Conservation (phyloP, 2,113 vertebrate genomes). For the Lates calcarifer region DNA sequence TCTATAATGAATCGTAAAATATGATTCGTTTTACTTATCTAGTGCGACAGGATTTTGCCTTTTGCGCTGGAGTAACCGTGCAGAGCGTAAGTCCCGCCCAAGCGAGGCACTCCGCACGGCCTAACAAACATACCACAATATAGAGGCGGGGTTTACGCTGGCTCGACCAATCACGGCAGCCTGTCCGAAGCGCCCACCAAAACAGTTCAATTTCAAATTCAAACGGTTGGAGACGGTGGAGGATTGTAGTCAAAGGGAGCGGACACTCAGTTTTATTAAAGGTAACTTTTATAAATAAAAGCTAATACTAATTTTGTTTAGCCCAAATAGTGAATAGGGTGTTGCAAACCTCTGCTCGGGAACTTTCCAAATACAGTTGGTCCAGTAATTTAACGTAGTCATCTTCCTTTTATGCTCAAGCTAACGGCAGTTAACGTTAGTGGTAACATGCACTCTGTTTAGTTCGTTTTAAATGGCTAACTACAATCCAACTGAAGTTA, state of each 20-base stretch:
- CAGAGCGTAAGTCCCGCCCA: slow-evolving; percentile 8
- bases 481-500: fast-evolving
- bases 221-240: slow-evolving; percentile 58
- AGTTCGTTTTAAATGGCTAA: not conserved
- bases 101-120: fast-evolving
- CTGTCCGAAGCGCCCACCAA: slow-evolving; percentile 34
- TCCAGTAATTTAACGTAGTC: fast-evolving
- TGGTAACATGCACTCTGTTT: fast-evolving
- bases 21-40: not conserved
- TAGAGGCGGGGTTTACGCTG: not conserved
- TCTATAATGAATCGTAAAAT: not conserved
- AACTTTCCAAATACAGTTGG: too few relatives aligned
- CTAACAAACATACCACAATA: fast-evolving
- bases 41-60: not conserved
- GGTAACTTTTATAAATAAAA: slow-evolving; percentile 11
- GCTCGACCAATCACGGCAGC: slow-evolving; percentile 65
- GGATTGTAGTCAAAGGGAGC: fast-evolving
- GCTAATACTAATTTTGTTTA: fast-evolving
- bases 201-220: slow-evolving; percentile 78
- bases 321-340: fast-evolving
- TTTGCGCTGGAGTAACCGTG: fast-evolving
- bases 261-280: fast-evolving
- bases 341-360: fast-evolving
- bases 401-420: not conserved
- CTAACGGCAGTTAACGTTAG: not conserved